These are phyloP conservation scores for Leucoraja erinaceus DNA, from an alignment of 2,113 vertebrate genomes.

Conservation along the genomic window DNA sequence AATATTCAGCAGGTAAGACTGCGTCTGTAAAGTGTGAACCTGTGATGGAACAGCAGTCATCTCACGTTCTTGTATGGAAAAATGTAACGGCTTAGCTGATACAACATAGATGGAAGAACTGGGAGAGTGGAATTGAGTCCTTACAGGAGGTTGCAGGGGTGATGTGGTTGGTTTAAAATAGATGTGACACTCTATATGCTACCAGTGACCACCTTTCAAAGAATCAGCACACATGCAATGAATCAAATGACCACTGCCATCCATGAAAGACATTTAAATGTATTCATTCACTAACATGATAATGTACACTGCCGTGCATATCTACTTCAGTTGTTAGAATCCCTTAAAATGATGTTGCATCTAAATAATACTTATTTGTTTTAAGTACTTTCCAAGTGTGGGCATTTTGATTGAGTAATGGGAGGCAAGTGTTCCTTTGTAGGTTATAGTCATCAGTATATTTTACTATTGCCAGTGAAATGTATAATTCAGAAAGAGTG, in stretches of 20 bases:
- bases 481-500: background rate
- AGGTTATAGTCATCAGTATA: background rate
- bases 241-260: background rate
- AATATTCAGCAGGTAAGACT: too few relatives aligned
- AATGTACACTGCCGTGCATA: background rate
- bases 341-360: background rate
- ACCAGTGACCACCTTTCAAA: background rate
- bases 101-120: too few relatives aligned
- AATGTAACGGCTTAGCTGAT: too few relatives aligned
- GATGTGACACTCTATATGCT: too few relatives aligned
- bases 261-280: background rate
- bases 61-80: too few relatives aligned
- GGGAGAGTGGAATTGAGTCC: too few relatives aligned
- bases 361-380: background rate
- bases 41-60: too few relatives aligned
- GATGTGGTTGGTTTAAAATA: background rate
- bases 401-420: background rate
- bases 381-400: background rate
- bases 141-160: background rate
- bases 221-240: background rate
- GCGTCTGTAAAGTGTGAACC: too few relatives aligned
- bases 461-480: background rate
- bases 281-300: background rate
- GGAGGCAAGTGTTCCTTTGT: background rate
- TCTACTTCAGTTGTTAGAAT: background rate